A percentile compares a stretch with the other conserved stretches of the same genome.
Evolutionary conservation across 2,797 vertebrate species (phyloP).

Genomic region (Centroberyx gerrardi): DNA sequence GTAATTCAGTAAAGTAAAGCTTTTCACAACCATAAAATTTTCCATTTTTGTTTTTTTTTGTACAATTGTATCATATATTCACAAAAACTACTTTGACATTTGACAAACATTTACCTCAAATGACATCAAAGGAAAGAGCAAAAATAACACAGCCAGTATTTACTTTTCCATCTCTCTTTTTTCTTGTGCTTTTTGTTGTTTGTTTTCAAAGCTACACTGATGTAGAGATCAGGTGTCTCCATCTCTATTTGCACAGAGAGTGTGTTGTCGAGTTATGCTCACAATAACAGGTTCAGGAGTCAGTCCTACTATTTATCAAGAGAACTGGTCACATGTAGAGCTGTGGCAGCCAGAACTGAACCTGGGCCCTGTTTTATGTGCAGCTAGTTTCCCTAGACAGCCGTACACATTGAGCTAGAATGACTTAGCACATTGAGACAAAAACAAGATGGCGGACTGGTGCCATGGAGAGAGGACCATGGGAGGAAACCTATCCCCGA

Average conservation of each 20-base stretch:
- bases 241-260: constrained; percentile 65
- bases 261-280: constrained; percentile 47
- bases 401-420: constrained; percentile 54
- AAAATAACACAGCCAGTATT: constrained; percentile 76
- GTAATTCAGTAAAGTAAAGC: constrained; percentile 83
- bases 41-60: constrained; percentile 75
- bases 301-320: constrained; percentile 39
- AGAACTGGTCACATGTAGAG: constrained; percentile 12
- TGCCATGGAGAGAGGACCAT: constrained; percentile 73
- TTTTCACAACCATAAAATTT: constrained; percentile 84
- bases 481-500: constrained; percentile 69
- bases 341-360: constrained; percentile 36
- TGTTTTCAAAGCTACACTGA: constrained; percentile 72
- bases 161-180: constrained; percentile 65
- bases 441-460: constrained; percentile 77
- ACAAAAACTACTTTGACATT: constrained; percentile 86
- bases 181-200: constrained; percentile 83
- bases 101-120: constrained; percentile 88
- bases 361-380: constrained; percentile 46
- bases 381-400: constrained; percentile 51
- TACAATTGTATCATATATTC: constrained; percentile 85
- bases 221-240: constrained; percentile 52
- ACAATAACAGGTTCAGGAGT: constrained; percentile 45
- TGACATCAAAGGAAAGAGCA: constrained; percentile 83
- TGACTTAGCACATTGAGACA: constrained; percentile 76